Evolutionary conservation across 2,797 vertebrate genomes (phyloP).

Genomic region (Hemibagrus guttatus): DNA sequence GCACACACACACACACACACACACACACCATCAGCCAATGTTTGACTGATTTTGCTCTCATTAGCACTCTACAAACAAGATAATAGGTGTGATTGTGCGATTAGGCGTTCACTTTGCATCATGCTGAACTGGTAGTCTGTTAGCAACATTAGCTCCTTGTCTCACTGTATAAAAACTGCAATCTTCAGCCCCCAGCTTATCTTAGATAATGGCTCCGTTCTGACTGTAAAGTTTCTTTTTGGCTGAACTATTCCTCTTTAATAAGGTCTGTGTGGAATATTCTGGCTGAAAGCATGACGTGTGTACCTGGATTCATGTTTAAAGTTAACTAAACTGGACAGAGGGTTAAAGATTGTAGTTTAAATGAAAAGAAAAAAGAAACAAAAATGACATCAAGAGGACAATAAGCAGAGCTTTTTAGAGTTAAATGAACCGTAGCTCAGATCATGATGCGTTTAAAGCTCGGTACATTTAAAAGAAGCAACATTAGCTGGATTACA

Average conservation of each 20-base stretch:
- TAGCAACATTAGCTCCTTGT: neutral
- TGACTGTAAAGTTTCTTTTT: neutral
- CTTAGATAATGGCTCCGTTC: neutral
- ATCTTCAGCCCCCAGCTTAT: neutral
- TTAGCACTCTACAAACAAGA: neutral
- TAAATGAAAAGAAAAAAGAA: neutral
- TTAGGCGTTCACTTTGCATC: neutral
- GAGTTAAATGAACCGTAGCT: neutral
- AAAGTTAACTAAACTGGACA: slow-evolving; percentile 19
- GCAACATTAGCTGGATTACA: neutral
- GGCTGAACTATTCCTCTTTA: neutral
- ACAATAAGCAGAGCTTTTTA: neutral
- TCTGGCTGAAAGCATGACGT: neutral
- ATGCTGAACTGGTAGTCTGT: neutral
- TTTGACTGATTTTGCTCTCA: neutral
- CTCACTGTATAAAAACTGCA: too few species aligned
- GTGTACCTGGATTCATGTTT: neutral
- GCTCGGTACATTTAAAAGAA: neutral
- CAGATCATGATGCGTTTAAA: neutral
- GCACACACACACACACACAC: too few species aligned
- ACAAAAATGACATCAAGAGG: neutral
- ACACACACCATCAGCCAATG: neutral
- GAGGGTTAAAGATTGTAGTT: neutral
- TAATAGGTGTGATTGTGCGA: too few species aligned
- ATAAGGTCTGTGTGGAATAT: slow-evolving; percentile 11